Evolutionary conservation across 2,888 invertebrate genomes (phyloP).

Genomic region (Tuberolachnus salignus): DNA sequence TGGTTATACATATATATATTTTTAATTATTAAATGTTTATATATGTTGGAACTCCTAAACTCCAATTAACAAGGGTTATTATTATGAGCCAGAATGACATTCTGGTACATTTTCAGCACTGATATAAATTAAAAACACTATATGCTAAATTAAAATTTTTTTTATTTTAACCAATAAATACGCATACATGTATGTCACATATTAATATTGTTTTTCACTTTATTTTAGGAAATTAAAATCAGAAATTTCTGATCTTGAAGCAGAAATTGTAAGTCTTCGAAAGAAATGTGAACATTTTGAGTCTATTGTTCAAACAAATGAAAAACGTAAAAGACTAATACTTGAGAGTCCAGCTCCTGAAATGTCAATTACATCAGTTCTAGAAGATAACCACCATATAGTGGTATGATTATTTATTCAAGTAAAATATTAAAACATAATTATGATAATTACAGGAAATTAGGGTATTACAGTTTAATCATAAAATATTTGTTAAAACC

Average conservation of each 20-base stretch:
- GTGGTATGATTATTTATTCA: neutral
- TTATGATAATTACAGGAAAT: no score
- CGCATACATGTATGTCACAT: neutral
- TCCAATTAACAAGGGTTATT: no score
- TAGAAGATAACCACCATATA: constrained; percentile 18
- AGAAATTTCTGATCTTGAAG: constrained; percentile 54
- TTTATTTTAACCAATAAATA: neutral
- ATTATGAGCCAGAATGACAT: no score
- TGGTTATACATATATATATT: no score
- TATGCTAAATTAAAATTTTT: no score
- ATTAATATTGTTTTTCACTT: neutral
- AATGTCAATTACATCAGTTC: constrained; percentile 1
- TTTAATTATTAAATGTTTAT: no score
- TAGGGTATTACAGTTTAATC: no score
- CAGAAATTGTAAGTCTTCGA: constrained; percentile 52
- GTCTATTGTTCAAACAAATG: constrained; percentile 35
- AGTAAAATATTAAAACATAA: neutral
- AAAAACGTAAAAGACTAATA: constrained; percentile 52
- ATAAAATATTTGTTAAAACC: no score
- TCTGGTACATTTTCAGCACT: no score
- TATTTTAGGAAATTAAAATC: constrained; percentile 56
- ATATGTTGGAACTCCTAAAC: no score
- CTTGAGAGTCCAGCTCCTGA: constrained; percentile 55
- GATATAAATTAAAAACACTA: no score
- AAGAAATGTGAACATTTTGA: constrained; percentile 56